Evolutionary conservation across 1,140 invertebrate genomes (phyloP).

Genomic region (Diplogasteroides magnus): DNA sequence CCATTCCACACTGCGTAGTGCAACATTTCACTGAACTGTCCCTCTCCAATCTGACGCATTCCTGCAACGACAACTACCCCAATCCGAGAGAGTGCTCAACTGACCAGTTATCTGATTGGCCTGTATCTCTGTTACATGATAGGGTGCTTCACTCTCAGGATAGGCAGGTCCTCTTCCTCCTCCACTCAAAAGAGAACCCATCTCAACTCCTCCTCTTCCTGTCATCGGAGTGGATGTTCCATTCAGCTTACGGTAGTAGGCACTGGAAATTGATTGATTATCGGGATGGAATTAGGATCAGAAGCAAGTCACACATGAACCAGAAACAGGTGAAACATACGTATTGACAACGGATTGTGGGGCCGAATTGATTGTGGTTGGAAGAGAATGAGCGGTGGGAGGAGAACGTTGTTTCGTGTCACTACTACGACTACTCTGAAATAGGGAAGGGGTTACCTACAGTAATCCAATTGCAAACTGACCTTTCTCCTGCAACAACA

Average conservation of each 20-base stretch:
- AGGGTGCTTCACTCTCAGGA: neutral
- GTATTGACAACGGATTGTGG: neutral
- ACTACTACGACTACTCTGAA: neutral
- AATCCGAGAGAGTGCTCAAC: neutral
- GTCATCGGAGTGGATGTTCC: slow-evolving; percentile 31
- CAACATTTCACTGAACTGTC: no score
- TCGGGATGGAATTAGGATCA: no score
- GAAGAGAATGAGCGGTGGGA: neutral
- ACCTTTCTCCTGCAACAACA: slow-evolving; percentile 32
- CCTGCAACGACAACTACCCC: neutral
- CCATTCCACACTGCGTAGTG: no score
- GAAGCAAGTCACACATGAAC: no score
- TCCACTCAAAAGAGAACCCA: slow-evolving; percentile 6
- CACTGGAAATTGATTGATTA: slow-evolving; percentile 8
- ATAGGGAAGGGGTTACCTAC: no score
- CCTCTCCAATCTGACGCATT: neutral
- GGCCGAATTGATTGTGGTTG: neutral
- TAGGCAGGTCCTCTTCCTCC: neutral
- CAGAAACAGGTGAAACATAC: neutral
- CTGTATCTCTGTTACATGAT: neutral
- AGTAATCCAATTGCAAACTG: no score
- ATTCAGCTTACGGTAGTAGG: slow-evolving; percentile 36
- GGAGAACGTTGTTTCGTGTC: neutral
- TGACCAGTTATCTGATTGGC: neutral
- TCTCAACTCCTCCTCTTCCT: slow-evolving; percentile 20